Percentiles rank a stretch among this genome's conserved stretches.
Evolutionary conservation across 1,140 invertebrate genomes (phyloP).

Genomic region (Leptonema lineaticorne): DNA sequence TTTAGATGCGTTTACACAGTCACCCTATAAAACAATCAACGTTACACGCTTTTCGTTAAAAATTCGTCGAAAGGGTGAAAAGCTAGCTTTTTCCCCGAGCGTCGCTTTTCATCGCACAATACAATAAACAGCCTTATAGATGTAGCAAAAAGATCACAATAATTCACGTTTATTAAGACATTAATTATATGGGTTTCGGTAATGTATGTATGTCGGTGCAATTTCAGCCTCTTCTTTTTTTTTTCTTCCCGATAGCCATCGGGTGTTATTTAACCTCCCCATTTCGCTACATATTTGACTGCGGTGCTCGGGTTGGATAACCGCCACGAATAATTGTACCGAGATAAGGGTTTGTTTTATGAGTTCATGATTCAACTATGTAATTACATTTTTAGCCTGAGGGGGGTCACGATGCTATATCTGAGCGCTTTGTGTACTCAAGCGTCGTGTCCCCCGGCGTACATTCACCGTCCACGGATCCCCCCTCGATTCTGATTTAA

Average conservation of each 20-base stretch:
- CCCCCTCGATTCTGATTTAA: constrained; percentile 18
- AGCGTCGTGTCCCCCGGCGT: neutral
- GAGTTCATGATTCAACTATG: constrained; percentile 42
- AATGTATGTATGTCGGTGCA: constrained; percentile 19
- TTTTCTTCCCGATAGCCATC: constrained; percentile 35
- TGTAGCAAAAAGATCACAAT: constrained; percentile 11
- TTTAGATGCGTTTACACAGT: no score
- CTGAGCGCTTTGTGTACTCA: neutral
- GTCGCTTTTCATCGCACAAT: no score
- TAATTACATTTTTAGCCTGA: constrained; percentile 40
- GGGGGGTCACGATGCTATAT: constrained; percentile 2
- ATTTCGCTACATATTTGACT: constrained; percentile 21
- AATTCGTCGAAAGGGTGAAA: no score
- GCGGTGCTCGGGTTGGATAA: neutral
- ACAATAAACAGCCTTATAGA: no score
- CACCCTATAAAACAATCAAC: no score
- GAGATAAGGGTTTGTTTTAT: constrained; percentile 42
- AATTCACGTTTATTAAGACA: constrained; percentile 41
- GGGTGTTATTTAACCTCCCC: constrained; percentile 35
- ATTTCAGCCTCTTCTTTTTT: constrained; percentile 29
- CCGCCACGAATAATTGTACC: constrained; percentile 38
- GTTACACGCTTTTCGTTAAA: no score
- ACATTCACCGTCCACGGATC: no score
- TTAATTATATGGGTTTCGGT: constrained; percentile 32
- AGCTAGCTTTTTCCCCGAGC: no score